Base-by-base conservation (phyloP, 2,888 invertebrate genomes). In the Geophilus truncorum region DNA sequence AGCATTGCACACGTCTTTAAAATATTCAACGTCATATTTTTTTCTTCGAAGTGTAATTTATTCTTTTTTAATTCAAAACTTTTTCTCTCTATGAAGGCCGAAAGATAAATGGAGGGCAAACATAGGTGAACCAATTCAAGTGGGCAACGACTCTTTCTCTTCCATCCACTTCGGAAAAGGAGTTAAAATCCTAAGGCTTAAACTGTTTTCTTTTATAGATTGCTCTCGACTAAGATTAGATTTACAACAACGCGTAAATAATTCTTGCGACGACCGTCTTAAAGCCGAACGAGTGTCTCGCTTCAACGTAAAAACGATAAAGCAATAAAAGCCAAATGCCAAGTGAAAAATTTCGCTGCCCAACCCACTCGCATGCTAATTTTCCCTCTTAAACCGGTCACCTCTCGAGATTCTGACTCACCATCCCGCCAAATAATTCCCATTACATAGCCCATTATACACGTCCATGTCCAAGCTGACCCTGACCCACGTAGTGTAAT, bases 41-140 rank as follows among this genome's bases (percentile, higher is more conserved):
- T 62, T 23, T 40, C n/a, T 5, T 34, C n/a, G n/a, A n/a, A n/a
- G n/a, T n/a, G n/a, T 40, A 40, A 40, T 40, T 40, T 40, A 40
- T 40, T 40, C 40, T 40, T 40, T 40, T 40, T 12, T 12, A 40
- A 40, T 40, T 40, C 40, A 40, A 40, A 62, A 0, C 57, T 62
- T 62, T 62, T 62, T n/a, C 57, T 62, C 23, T 23, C 21, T 0
- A 62, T 18, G 21, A 62, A 62, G 57, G 57, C 57, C 57, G 18
- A 18, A 62, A 62, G 57, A 62, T 62, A 62, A 62, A 62, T 62
- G 57, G 57, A 62, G 57, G 57, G 57, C 57, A 62, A 62, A 62
- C 57, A 62, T 62, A 62, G 57, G 57, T 62, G 57, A 62, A 62
- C 57, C 57, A 62, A 62, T 62, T 62, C 57, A 62, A 62, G 57